Conservation (phyloP, 2,797 vertebrate species). For the Oryzias sinensis region DNA sequence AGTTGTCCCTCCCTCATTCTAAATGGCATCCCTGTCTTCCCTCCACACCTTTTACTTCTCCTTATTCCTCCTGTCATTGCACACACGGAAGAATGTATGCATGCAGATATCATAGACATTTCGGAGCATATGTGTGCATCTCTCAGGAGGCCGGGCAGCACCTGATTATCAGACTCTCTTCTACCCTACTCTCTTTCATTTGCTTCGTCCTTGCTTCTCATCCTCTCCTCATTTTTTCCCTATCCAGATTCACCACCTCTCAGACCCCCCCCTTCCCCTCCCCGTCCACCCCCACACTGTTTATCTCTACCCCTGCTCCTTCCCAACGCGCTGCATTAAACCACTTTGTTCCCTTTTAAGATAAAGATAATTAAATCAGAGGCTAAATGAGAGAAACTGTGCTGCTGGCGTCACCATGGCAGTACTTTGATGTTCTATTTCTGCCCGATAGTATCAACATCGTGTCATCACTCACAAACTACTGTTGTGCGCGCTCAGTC, state of each 20-base stretch:
- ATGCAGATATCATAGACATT: slow-evolving; percentile 63
- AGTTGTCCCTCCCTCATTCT: slow-evolving; percentile 47
- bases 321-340: slow-evolving; percentile 61
- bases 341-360: slow-evolving; percentile 75
- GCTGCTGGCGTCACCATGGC: slow-evolving; percentile 69
- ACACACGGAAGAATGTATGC: slow-evolving; percentile 28
- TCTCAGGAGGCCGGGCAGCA: slow-evolving; percentile 63
- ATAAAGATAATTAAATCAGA: slow-evolving; percentile 79
- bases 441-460: slow-evolving; percentile 70
- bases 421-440: slow-evolving; percentile 72
- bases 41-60: slow-evolving; percentile 36
- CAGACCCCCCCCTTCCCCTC: slow-evolving; percentile 28
- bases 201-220: slow-evolving; percentile 37
- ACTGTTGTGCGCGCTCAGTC: slow-evolving; percentile 39
- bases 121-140: slow-evolving; percentile 62
- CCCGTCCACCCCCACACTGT: slow-evolving; percentile 42
- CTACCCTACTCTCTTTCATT: slow-evolving; percentile 35
- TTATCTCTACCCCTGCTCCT: slow-evolving; percentile 55
- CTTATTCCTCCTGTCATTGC: slow-evolving; percentile 33
- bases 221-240: slow-evolving; percentile 52
- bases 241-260: slow-evolving; percentile 58
- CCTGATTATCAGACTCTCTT: slow-evolving; percentile 64
- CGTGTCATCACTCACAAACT: slow-evolving; percentile 65
- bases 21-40: slow-evolving; percentile 50
- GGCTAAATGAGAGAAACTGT: slow-evolving; percentile 65